Conservation (phyloP, 2,113 vertebrate species). For the Nannospalax galili region DNA sequence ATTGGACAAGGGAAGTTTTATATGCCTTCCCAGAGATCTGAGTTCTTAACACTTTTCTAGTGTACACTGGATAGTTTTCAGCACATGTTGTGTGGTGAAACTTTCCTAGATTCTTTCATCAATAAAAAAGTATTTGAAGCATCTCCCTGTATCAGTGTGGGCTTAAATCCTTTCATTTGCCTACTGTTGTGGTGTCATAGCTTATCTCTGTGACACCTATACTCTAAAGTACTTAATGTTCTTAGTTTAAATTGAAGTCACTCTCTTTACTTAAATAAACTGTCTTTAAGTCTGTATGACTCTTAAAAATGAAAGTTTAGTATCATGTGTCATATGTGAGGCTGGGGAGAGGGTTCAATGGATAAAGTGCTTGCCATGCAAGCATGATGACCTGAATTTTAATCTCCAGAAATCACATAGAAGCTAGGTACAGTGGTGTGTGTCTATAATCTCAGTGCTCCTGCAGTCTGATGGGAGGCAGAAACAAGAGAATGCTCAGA, state of each 20-base stretch:
- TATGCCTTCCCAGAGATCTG: neutral
- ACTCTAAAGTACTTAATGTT: neutral
- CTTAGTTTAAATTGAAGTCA: constrained; percentile 2
- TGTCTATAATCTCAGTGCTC: neutral
- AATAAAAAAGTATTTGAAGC: neutral
- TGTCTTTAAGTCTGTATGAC: neutral
- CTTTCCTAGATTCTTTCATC: neutral
- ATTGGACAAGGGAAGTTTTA: neutral
- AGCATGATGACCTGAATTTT: neutral
- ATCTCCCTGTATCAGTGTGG: neutral
- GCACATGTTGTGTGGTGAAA: neutral
- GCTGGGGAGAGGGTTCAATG: neutral
- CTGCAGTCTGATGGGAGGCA: no score
- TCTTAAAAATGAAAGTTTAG: constrained; percentile 18
- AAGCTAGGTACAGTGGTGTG: neutral
- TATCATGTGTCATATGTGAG: neutral
- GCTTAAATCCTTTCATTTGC: neutral
- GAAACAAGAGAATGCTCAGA: neutral
- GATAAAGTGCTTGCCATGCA: neutral
- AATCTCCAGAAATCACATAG: neutral
- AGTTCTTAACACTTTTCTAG: neutral
- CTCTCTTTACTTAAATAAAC: constrained; percentile 21
- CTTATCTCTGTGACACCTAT: neutral
- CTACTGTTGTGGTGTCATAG: neutral
- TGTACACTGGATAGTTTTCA: neutral